Percentiles rank a stretch among this genome's conserved stretches.
These are phyloP conservation scores for Lophotis ruficrista DNA, from an alignment of 2,113 vertebrate genomes.

Conservation along the genomic window DNA sequence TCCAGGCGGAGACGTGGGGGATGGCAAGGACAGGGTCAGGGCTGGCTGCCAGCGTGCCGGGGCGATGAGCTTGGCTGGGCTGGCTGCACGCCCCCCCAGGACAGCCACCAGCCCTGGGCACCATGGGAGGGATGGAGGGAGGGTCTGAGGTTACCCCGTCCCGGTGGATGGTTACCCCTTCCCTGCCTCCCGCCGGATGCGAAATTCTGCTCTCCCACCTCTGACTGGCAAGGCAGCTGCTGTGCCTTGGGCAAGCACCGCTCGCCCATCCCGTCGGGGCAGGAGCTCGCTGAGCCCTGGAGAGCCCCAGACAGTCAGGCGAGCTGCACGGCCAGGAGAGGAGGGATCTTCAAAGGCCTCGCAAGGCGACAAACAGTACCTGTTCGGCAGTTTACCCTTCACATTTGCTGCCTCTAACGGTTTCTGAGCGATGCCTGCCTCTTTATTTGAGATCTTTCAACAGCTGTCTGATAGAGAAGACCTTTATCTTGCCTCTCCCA, in stretches of 20 bases:
- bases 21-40: not conserved
- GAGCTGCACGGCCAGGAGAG: not conserved
- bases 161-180: not conserved
- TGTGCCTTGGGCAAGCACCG: no score
- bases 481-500: constrained; percentile 42
- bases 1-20: not conserved
- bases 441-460: constrained; percentile 53
- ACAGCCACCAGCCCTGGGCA: not conserved
- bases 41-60: not conserved
- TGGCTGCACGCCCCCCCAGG: fast-evolving
- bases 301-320: not conserved
- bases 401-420: not conserved
- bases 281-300: fast-evolving
- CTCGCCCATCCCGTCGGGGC: not conserved
- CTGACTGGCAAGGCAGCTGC: not conserved
- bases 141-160: not conserved
- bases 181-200: fast-evolving
- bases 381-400: constrained; percentile 16
- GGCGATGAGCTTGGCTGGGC: fast-evolving
- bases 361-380: not conserved
- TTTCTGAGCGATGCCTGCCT: not conserved
- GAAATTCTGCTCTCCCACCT: not conserved
- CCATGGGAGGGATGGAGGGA: fast-evolving
- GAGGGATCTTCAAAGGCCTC: not conserved
- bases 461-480: constrained; percentile 59